Evolutionary conservation across 2,888 invertebrate genomes (phyloP).

Genomic region (Eupeodes latifasciatus): DNA sequence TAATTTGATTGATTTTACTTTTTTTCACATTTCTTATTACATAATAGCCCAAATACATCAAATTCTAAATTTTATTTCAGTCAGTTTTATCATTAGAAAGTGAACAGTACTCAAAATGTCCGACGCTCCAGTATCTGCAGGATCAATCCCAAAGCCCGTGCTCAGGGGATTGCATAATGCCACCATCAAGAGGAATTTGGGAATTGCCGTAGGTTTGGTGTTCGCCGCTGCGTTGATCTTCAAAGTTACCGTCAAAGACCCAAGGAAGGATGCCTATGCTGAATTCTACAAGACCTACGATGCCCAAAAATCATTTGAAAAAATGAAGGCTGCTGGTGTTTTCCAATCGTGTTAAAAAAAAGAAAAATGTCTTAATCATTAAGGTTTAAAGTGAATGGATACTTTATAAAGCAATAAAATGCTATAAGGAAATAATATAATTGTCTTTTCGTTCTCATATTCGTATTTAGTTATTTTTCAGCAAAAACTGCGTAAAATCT

Average conservation of each 20-base stretch:
- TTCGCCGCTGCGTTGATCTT: constrained; percentile 83
- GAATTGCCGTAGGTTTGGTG: constrained; percentile 84
- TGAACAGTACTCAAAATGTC: constrained; percentile 78
- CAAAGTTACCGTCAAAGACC: constrained; percentile 85
- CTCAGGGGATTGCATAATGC: constrained; percentile 88
- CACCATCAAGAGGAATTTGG: constrained; percentile 87
- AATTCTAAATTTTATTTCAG: constrained; percentile 31
- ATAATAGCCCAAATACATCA: constrained; percentile 37
- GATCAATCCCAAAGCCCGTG: constrained; percentile 86
- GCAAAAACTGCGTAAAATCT: background rate
- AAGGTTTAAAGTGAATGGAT: constrained; percentile 34
- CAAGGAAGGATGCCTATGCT: constrained; percentile 87
- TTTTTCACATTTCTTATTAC: constrained; percentile 40
- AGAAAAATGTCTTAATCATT: constrained; percentile 2
- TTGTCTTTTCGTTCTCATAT: background rate
- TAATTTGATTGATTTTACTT: constrained; percentile 33
- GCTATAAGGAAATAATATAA: background rate
- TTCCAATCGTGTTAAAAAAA: constrained; percentile 83
- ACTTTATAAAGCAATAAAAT: constrained; percentile 40
- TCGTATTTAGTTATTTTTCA: background rate
- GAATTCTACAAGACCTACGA: constrained; percentile 88
- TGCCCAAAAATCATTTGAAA: constrained; percentile 83
- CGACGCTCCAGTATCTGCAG: constrained; percentile 80
- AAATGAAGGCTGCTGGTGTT: constrained; percentile 83
- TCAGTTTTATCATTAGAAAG: constrained; percentile 37